Conservation (phyloP, 2,888 invertebrate species). For the Smittia sp. region DNA sequence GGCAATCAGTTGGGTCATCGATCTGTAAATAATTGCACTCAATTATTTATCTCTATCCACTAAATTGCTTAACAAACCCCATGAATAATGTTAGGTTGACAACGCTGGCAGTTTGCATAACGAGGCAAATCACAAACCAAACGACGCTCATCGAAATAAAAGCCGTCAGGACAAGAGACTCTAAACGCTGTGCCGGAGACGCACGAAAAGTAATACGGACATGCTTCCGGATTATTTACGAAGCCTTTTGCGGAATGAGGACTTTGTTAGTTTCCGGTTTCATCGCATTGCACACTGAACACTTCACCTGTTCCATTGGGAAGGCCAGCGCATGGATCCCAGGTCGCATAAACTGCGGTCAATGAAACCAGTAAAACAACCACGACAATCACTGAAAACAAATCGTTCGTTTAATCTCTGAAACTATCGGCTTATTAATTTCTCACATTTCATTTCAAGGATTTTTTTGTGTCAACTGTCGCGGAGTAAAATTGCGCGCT, state of each 20-base stretch:
- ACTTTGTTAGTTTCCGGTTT: no score
- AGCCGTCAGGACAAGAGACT: conserved; percentile 15
- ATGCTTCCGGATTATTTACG: background rate
- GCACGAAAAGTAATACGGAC: conserved; percentile 26
- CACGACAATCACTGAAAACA: background rate
- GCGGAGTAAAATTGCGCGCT: conserved; percentile 76
- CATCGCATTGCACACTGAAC: no score
- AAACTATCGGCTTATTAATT: background rate
- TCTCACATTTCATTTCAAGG: background rate
- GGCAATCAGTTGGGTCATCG: background rate
- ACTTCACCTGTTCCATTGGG: background rate
- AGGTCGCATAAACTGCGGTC: no score
- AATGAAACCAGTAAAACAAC: no score
- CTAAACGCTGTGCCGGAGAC: background rate
- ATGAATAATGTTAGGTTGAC: background rate
- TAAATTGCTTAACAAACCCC: background rate
- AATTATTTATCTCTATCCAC: background rate
- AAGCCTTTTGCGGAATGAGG: conserved; percentile 11
- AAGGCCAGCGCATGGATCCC: background rate
- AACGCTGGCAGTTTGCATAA: background rate
- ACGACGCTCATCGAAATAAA: conserved; percentile 6
- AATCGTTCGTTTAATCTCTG: background rate
- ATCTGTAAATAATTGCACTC: background rate
- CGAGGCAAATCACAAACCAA: conserved; percentile 22
- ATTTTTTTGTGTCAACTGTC: no score